Evolutionary conservation across 2,888 invertebrate genomes (phyloP).

Genomic region (Palloptera scutellata): DNA sequence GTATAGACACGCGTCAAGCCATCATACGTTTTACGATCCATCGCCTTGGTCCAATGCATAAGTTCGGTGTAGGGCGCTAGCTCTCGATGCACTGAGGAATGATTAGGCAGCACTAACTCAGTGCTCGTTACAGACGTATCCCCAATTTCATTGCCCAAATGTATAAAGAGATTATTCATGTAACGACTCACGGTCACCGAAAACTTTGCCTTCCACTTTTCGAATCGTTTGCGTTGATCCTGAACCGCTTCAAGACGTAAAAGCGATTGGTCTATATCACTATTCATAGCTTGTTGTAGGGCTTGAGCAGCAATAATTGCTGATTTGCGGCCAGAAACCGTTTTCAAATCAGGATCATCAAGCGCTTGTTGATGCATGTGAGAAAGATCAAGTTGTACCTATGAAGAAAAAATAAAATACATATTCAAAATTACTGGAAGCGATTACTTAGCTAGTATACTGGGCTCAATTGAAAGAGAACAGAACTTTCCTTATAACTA

Average conservation of each 20-base stretch:
- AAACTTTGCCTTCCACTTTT: slow-evolving; percentile 80
- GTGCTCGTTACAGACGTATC: slow-evolving; percentile 64
- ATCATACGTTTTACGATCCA: slow-evolving; percentile 84
- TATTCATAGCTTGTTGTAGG: slow-evolving; percentile 77
- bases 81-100: slow-evolving; percentile 83
- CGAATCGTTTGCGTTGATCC: slow-evolving; percentile 81
- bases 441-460: not conserved
- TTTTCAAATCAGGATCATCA: slow-evolving; percentile 77
- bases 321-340: slow-evolving; percentile 69
- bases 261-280: slow-evolving; percentile 71
- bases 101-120: slow-evolving; percentile 77
- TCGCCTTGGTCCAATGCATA: slow-evolving; percentile 90
- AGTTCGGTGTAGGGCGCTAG: slow-evolving; percentile 86
- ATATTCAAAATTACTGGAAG: too few species aligned
- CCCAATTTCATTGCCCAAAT: slow-evolving; percentile 83
- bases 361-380: slow-evolving; percentile 73
- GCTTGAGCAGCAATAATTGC: slow-evolving; percentile 78
- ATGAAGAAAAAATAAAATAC: slow-evolving; percentile 32
- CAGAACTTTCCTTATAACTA: too few species aligned
- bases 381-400: slow-evolving; percentile 77
- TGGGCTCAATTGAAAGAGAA: fast-evolving
- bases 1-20: slow-evolving; percentile 85
- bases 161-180: slow-evolving; percentile 93
- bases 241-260: slow-evolving; percentile 77
- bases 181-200: slow-evolving; percentile 86